Base-by-base conservation (phyloP, 2,888 invertebrate genomes). In the Drosophila birchii region DNA sequence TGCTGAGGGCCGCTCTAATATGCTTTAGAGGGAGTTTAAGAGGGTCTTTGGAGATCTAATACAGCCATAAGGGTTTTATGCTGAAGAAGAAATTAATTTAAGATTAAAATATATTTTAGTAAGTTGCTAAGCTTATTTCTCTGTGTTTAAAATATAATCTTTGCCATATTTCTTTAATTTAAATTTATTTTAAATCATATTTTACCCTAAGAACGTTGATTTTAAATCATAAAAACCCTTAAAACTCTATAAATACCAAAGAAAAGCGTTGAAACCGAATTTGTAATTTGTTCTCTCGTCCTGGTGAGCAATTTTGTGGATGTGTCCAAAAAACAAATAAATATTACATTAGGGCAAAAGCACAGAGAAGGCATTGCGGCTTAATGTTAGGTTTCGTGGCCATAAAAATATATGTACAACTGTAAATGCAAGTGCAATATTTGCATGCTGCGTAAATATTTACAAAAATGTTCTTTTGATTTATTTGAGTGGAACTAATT, bases 401-500 rank as follows among this genome's bases (percentile, higher is more conserved):
- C 54, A 68, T 70, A 53, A 60, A 69, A 60, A 54, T 66, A 36
- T 32, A 54, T 60, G 41, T 36, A n/a, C 11, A 23, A 26, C 29
- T 44, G 43, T 53, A 41, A 66, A 34, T 58, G 38, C 47, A 43
- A 51, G 45, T 63, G 67, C 55, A 70, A 70, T 56, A 41, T 56
- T 69, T 70, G 41, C 51, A 49, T 32, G 61, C 58, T 76, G 64
- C 38, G 63, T 72, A 86, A 84, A 84, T 88, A 74, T 88, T 88
- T 84, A 73, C 81, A 80, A 66, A 70, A 47, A 78, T 80, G 76
- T 85, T 80, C 57, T 85, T 85, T 87, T 85, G 86, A 89, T 88
- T 89, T 86, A 89, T 86, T 86, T 88, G 78, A 78, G 86, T 86
- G 86, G 83, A 89, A 86, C 86, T 86, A 89, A 86, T 86, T 86